A percentile compares a stretch with the other conserved stretches of the same genome.
Evolutionary conservation across 1,140 invertebrate genomes (phyloP).

Genomic region (Drosophila gunungcola): DNA sequence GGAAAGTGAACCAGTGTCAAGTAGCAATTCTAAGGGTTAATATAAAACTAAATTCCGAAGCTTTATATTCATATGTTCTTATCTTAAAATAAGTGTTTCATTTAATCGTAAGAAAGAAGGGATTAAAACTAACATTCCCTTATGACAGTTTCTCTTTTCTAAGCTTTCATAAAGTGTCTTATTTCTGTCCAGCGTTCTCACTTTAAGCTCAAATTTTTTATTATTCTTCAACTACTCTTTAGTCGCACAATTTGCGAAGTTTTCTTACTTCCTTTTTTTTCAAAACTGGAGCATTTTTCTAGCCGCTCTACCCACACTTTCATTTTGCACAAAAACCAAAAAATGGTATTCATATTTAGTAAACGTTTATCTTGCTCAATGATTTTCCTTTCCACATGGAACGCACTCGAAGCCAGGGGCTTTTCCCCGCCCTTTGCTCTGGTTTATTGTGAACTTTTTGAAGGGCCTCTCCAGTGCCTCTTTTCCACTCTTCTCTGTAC

Average conservation of each 20-base stretch:
- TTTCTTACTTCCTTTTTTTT: neutral
- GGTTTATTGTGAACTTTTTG: slow-evolving; percentile 68
- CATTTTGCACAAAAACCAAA: slow-evolving; percentile 2
- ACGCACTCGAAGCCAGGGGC: slow-evolving; percentile 12
- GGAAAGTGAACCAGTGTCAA: neutral
- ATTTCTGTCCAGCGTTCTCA: neutral
- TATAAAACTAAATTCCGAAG: no score
- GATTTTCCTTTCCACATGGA: slow-evolving; percentile 44
- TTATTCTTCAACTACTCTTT: neutral
- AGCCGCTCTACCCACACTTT: slow-evolving; percentile 7
- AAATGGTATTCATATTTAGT: slow-evolving; percentile 46
- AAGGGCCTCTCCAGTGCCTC: slow-evolving; percentile 57
- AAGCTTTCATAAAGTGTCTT: neutral
- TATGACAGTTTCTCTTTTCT: neutral
- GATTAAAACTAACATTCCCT: neutral
- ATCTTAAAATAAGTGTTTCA: no score
- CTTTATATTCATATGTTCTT: no score
- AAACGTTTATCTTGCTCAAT: slow-evolving; percentile 53
- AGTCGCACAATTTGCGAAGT: neutral
- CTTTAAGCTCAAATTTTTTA: neutral
- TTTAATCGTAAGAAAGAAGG: neutral
- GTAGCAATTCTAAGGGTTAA: neutral
- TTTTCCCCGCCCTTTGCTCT: slow-evolving; percentile 15
- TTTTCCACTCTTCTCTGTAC: slow-evolving; percentile 4
- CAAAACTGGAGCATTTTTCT: neutral